Percentiles rank a stretch among this genome's conserved stretches.
These are phyloP conservation scores for Drosophila bipectinata DNA, from an alignment of 1,140 invertebrate species.

Conservation along the genomic window DNA sequence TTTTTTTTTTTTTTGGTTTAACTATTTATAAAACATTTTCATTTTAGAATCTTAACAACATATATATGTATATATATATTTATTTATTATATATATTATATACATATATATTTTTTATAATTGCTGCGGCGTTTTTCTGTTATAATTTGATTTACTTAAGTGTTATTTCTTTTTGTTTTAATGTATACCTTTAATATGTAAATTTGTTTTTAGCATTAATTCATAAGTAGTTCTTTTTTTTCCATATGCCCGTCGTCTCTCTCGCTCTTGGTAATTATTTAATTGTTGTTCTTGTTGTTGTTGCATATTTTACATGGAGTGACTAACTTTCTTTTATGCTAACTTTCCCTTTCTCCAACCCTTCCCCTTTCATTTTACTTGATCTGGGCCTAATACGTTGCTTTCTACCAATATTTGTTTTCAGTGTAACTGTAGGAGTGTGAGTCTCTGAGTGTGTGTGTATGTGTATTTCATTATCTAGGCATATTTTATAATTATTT, in stretches of 20 bases:
- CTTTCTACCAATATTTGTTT: constrained; percentile 21
- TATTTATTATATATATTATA: constrained; percentile 40
- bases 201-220: constrained; percentile 66
- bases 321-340: constrained; percentile 39
- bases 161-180: constrained; percentile 23
- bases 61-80: constrained; percentile 56
- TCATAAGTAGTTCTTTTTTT: constrained; percentile 62
- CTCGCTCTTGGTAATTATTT: constrained; percentile 16
- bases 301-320: constrained; percentile 76
- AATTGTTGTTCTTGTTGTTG: constrained; percentile 55
- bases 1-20: constrained; percentile 56
- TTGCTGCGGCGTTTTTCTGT: constrained; percentile 60
- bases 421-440: constrained; percentile 11
- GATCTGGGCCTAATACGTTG: constrained; percentile 64
- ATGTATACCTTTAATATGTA: constrained; percentile 60
- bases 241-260: constrained; percentile 46
- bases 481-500: constrained; percentile 42
- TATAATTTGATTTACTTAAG: constrained; percentile 55
- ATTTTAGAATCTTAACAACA: constrained; percentile 83
- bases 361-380: constrained; percentile 25
- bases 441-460: constrained; percentile 18
- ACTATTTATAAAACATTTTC: constrained; percentile 84
- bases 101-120: constrained; percentile 52
- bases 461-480: constrained; percentile 40
- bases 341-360: constrained; percentile 10